Evolutionary conservation across 1,140 invertebrate genomes (phyloP), one percentile per base, ranked within the genome.

Genomic region (Brachionus rubens): DNA sequence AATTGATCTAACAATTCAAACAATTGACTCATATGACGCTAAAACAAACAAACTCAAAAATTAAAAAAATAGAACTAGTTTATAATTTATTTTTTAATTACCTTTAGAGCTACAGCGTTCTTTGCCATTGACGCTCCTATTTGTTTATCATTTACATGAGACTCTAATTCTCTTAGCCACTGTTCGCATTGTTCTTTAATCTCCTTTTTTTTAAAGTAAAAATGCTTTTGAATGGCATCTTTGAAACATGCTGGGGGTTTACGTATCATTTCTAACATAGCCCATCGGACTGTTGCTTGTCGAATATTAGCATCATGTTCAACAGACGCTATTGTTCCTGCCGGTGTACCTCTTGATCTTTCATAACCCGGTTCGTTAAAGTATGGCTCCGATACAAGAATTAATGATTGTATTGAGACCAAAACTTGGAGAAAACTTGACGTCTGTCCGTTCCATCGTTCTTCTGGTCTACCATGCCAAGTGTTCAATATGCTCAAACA

Each of bases 291-390:
- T 68, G 92, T 95, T 4, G 93, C 93, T 85, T 95, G 92, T 84
- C 92, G 91, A 80, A 98, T 94, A 84, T 96, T 96, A 77, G 92
- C 90, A 85, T 97, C 96, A 85, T 97, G 97, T 83, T 96, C 93
- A 80, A 91, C 87, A 7, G 85, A 87, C 83, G 91, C 93, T 82
- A 91, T 90, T 79, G 89, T 91, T 77, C 93, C 94, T 28, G 90
- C 89, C 21, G 91, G 89, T 54, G 93, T 94, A 59, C 93, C 93
- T 43, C 93, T 87, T 75, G 91, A 92, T 77, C 93, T 88, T 86
- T 98, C 94, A 85, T 95, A 97, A 24, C 94, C 94, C 24, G 95
- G 95, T 84, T 98, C 95, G 86, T 98, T 98, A 85, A 97, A 98
- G 84, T 97, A 98, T 7, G 95, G 95, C 84, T 98, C 94, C 41